Conservation (phyloP, 1,140 invertebrate species). For the Caenorhabditis elegans region DNA sequence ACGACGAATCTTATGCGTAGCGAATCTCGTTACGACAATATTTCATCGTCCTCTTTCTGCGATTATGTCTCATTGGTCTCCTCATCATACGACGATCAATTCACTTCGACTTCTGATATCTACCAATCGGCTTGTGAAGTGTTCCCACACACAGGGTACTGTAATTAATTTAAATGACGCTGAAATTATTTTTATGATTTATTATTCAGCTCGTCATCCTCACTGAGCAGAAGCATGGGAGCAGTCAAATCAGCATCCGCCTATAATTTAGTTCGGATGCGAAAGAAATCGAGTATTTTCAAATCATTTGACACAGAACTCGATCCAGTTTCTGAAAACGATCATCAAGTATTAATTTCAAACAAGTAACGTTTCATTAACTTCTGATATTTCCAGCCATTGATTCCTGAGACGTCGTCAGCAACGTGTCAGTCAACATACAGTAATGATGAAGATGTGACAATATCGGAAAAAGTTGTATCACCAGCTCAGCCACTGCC, state of each 20-base stretch:
- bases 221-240: not conserved
- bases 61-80: slow-evolving; percentile 41
- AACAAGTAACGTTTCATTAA: not conserved
- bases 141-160: not conserved
- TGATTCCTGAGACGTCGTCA: not conserved
- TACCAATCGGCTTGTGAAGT: slow-evolving; percentile 35
- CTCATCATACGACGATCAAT: slow-evolving; percentile 9
- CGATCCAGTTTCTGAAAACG: slow-evolving; percentile 24
- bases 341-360: not conserved
- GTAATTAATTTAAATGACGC: not conserved
- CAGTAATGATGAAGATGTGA: slow-evolving; percentile 24
- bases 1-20: slow-evolving; percentile 7
- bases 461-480: not conserved
- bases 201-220: not conserved
- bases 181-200: no score
- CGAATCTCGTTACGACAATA: slow-evolving; percentile 44
- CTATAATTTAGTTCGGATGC: slow-evolving; percentile 31
- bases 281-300: slow-evolving; percentile 35
- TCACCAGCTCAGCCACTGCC: not conserved
- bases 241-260: slow-evolving; percentile 37
- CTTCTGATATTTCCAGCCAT: not conserved
- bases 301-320: slow-evolving; percentile 38
- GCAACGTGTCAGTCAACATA: slow-evolving; percentile 16
- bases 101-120: slow-evolving; percentile 26
- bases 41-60: slow-evolving; percentile 42